These are phyloP conservation scores for Heteromormyrus szaboi DNA, from an alignment of 2,797 vertebrate genomes.

Conservation along the genomic window DNA sequence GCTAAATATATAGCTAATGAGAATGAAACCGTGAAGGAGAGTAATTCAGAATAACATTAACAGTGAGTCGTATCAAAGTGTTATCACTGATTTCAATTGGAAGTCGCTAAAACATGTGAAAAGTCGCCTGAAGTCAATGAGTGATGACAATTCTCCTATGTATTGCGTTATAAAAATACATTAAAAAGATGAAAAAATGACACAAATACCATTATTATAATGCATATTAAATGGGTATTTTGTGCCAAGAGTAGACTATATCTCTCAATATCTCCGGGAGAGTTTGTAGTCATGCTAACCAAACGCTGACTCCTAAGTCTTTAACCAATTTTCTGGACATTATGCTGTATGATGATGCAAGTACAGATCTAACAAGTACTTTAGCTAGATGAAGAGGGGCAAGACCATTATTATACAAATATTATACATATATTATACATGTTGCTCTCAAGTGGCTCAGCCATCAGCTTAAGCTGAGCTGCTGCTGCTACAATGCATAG, in stretches of 20 bases:
- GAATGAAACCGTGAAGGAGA: background rate
- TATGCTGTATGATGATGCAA: background rate
- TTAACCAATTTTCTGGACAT: background rate
- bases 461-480: background rate
- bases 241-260: background rate
- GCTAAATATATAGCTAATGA: background rate
- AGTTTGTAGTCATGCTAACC: background rate
- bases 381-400: background rate
- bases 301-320: background rate
- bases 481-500: background rate
- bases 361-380: background rate
- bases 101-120: background rate
- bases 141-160: background rate
- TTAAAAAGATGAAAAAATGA: background rate
- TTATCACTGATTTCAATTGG: background rate
- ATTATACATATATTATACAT: too few species aligned
- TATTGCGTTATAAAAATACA: background rate
- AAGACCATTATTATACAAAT: background rate
- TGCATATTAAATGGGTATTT: background rate
- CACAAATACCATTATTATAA: background rate
- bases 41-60: background rate
- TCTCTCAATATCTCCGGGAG: background rate
- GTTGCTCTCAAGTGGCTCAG: background rate
- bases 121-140: background rate
- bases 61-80: background rate